These are phyloP conservation scores for Siniperca chuatsi DNA, from an alignment of 2,113 vertebrate species.

Conservation along the genomic window DNA sequence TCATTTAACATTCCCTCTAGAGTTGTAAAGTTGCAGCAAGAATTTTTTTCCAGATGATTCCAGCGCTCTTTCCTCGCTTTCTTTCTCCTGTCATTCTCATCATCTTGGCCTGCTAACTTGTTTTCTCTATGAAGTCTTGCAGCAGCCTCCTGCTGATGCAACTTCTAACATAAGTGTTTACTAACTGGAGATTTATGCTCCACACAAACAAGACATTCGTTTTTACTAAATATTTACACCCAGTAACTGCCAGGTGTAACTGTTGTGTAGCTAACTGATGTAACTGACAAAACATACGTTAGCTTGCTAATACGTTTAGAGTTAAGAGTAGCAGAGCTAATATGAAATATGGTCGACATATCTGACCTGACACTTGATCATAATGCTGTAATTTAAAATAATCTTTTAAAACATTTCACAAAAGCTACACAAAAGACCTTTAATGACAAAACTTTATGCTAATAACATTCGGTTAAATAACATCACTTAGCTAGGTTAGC, in stretches of 20 bases:
- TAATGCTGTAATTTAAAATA: not conserved
- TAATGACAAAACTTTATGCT: no score
- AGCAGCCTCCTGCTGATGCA: not conserved
- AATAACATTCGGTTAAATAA: not conserved
- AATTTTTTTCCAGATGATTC: not conserved
- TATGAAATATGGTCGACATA: not conserved
- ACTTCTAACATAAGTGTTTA: not conserved
- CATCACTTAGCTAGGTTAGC: no score
- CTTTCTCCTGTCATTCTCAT: not conserved
- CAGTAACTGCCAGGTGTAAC: no score
- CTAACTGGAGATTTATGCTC: not conserved
- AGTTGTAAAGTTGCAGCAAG: not conserved
- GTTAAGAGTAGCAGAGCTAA: no score
- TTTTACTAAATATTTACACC: not conserved
- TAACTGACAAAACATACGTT: not conserved
- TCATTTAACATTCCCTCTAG: constrained; percentile 6
- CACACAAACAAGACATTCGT: not conserved
- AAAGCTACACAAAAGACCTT: not conserved
- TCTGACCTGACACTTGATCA: not conserved
- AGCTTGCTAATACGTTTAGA: no score
- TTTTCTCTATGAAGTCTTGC: not conserved
- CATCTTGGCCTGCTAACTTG: not conserved
- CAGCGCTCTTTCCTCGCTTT: not conserved
- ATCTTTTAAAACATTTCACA: not conserved
- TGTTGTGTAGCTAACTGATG: no score